Conservation (phyloP, 2,113 vertebrate species). For the Anseranas semipalmata region DNA sequence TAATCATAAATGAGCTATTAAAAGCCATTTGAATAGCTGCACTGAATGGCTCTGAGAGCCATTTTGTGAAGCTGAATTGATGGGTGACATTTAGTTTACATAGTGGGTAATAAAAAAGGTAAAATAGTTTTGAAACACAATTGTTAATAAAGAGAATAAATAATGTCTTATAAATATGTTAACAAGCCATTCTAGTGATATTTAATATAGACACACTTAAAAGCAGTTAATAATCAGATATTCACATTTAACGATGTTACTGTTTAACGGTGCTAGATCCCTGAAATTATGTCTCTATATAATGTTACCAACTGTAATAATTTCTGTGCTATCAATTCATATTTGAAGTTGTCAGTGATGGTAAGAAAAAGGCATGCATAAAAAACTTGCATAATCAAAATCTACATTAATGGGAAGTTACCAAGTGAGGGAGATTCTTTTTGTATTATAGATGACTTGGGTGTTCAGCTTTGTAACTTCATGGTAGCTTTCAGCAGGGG, state of each 20-base stretch:
- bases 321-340: conserved; percentile 1
- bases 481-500: background rate
- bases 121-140: conserved; percentile 52
- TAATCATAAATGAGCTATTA: conserved; percentile 45
- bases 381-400: background rate
- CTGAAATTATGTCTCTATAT: conserved; percentile 43
- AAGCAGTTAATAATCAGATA: conserved; percentile 59
- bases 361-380: background rate
- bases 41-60: conserved; percentile 32
- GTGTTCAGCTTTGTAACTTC: background rate
- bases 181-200: conserved; percentile 42
- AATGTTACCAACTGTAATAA: background rate
- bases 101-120: conserved; percentile 41
- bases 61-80: conserved; percentile 46
- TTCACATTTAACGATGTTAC: conserved; percentile 22
- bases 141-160: conserved; percentile 63
- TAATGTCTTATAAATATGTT: conserved; percentile 61
- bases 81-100: conserved; percentile 67
- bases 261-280: conserved; percentile 15
- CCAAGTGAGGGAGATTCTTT: background rate
- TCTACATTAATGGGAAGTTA: background rate
- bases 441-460: background rate
- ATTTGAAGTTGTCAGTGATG: background rate
- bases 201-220: conserved; percentile 44
- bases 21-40: conserved; percentile 19